Evolutionary conservation across 53 echinoderm and acorn worm species (phyloP), one percentile per base, ranked within the genome.

Genomic region (Glandiceps talaboti): DNA sequence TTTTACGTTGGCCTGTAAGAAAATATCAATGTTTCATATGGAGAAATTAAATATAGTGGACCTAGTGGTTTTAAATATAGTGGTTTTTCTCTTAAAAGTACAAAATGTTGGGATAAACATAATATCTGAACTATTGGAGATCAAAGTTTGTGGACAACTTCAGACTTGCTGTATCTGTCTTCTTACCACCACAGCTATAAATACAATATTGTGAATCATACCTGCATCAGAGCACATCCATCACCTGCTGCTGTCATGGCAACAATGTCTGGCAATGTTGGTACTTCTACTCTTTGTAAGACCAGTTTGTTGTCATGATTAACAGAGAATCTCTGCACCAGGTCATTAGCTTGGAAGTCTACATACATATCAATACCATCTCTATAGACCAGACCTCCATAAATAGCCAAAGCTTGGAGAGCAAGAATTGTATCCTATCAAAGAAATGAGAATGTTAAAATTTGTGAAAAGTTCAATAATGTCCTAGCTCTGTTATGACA

Each of bases 341-440:
- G 6, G 20, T 45, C 64, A 45, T 6, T 45, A 45, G 64, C 6
- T 20, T 12, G 64, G 64, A 45, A 45, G 20, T 45, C 64, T 12
- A 45, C 64, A 45, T 45, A 45, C 64, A 45, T 45, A 20, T 45
- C 64, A 45, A 45, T 45, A 25, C 81, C 80, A 0, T 80, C 84
- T 27, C 81, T 80, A 83, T 87, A 91, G 1, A 89, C 87, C 33
- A 87, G 79, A 76, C 83, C 78, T 72, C 87, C 87, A 76, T 87
- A 94, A 77, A 89, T 91, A 28, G 91, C 76, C 30, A 94, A 33
- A 1, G 91, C 94, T 32, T 94, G 94, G 14, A 94, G 80, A 0
- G 89, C 91, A 30, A 94, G 87, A 76, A 94, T 87, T 14, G 94
- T 94, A 32, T 94, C 94, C 94, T 94, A 74, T 10, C 6, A 76